These are phyloP conservation scores for Unio pictorum DNA, from an alignment of 2,888 invertebrate species.

Conservation along the genomic window DNA sequence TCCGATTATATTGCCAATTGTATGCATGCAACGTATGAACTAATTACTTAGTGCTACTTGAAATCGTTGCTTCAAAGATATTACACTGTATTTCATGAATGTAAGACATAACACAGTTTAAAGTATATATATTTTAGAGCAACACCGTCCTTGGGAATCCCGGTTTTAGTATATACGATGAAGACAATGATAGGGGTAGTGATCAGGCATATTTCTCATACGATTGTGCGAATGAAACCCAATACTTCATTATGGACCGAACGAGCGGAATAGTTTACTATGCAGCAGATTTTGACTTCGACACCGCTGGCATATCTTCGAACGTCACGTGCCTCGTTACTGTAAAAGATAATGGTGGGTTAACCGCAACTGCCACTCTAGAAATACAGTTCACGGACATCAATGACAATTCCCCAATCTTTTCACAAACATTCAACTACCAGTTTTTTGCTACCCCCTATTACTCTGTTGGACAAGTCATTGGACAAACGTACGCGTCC, in stretches of 20 bases:
- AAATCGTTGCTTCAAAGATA: too few relatives aligned
- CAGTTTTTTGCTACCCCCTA: conserved; percentile 23
- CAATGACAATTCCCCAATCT: conserved; percentile 33
- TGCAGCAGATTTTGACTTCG: conserved; percentile 28
- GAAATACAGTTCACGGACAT: conserved; percentile 30
- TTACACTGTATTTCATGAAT: too few relatives aligned
- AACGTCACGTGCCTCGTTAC: conserved; percentile 26
- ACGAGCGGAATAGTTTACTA: conserved; percentile 16
- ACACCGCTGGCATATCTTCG: conserved; percentile 17
- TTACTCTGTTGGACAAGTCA: conserved; percentile 22
- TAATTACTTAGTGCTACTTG: too few relatives aligned
- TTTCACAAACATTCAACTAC: conserved; percentile 22
- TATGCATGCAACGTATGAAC: too few relatives aligned
- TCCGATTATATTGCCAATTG: too few relatives aligned
- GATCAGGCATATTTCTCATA: too few relatives aligned
- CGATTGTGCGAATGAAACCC: conserved; percentile 2
- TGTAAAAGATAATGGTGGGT: conserved; percentile 26
- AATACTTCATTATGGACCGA: conserved; percentile 21
- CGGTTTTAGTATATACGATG: too few relatives aligned
- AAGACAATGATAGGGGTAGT: too few relatives aligned
- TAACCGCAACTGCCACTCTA: conserved; percentile 24
- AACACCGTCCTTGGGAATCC: too few relatives aligned
- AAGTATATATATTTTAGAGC: too few relatives aligned
- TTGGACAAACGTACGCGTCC: conserved; percentile 19
- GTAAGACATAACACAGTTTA: too few relatives aligned